Conservation (phyloP, 2,113 vertebrate species). For the Dicerorhinus sumatrensis region DNA sequence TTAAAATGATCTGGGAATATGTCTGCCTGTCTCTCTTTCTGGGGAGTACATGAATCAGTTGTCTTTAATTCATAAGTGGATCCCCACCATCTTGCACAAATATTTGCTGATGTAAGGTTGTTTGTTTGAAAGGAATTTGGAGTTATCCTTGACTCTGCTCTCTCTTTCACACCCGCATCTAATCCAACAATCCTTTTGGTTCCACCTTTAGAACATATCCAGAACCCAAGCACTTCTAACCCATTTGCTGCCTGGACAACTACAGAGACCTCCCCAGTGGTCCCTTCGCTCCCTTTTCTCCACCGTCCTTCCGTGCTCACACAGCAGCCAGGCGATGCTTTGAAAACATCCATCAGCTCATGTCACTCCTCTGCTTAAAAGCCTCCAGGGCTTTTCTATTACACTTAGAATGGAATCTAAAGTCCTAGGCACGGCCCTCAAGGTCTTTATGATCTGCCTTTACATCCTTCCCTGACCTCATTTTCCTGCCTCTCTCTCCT, state of each 20-base stretch:
- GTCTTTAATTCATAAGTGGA: neutral
- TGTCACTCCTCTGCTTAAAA: neutral
- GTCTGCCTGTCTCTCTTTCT: neutral
- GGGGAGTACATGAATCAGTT: neutral
- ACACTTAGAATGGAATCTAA: neutral
- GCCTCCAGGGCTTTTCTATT: neutral
- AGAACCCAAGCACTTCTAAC: neutral
- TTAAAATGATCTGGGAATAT: neutral
- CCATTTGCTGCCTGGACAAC: neutral
- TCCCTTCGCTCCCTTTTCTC: neutral
- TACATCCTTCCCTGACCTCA: neutral
- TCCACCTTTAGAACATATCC: neutral
- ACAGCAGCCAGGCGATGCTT: neutral
- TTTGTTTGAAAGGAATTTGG: neutral
- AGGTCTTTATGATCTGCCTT: neutral
- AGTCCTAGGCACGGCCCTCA: neutral
- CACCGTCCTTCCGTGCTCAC: neutral
- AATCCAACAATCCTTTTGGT: neutral
- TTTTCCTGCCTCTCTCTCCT: neutral
- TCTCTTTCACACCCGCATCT: neutral
- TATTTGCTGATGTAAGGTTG: neutral
- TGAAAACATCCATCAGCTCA: neutral
- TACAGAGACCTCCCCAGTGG: fast-evolving
- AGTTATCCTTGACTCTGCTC: neutral
- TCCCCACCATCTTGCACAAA: neutral